A percentile compares a stretch with the other conserved stretches of the same genome.
Evolutionary conservation across 2,888 invertebrate species (phyloP).

Genomic region (Lasioglossum zephyrum): DNA sequence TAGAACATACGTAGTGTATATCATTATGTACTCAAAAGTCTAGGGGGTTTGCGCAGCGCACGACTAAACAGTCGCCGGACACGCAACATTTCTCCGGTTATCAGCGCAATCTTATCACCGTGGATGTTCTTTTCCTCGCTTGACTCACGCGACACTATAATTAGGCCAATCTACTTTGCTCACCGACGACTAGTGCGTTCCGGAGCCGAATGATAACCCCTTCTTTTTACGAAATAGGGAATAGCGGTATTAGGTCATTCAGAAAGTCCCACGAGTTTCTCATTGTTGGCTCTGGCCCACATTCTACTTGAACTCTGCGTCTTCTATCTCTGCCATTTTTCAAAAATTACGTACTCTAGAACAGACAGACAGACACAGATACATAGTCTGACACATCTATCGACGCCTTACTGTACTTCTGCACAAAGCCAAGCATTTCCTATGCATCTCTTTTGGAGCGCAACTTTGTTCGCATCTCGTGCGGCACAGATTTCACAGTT

Average conservation of each 20-base stretch:
- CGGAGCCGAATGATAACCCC: background rate
- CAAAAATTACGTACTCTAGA: background rate
- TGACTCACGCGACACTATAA: conserved; percentile 46
- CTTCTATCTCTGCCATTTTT: background rate
- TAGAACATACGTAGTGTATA: too few relatives aligned
- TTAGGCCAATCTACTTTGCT: conserved; percentile 37
- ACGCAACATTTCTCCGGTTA: conserved; percentile 53
- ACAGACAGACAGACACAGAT: too few relatives aligned
- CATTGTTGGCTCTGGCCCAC: background rate
- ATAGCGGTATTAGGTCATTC: background rate
- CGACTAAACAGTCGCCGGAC: background rate
- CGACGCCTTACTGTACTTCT: background rate
- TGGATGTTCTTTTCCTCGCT: conserved; percentile 50
- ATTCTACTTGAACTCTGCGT: background rate
- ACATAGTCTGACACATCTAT: background rate
- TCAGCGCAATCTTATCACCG: conserved; percentile 56
- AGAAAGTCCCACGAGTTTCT: background rate
- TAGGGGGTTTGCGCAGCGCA: background rate
- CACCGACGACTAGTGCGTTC: background rate
- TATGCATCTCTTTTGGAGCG: background rate
- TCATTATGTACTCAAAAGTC: background rate
- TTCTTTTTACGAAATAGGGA: background rate
- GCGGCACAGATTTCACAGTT: too few relatives aligned
- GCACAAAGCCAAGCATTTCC: too few relatives aligned
- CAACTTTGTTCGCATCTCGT: too few relatives aligned